Percentiles rank a stretch among this genome's conserved stretches.
phyloP scores from a whole-genome alignment of 1,140 invertebrate species.

The Temnothorax nylanderi region DNA sequence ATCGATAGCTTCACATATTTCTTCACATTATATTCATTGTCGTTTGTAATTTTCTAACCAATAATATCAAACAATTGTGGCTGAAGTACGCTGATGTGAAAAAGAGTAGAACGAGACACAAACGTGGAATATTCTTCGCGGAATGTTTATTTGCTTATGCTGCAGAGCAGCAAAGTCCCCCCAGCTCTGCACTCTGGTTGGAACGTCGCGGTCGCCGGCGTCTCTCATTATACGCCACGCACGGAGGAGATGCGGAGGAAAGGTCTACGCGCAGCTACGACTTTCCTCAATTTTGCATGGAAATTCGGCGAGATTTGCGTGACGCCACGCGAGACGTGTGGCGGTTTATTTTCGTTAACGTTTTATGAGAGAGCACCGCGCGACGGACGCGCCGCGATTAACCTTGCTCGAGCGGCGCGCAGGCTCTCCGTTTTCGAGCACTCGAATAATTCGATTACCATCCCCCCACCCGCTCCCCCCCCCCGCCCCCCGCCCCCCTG shows the following conservation, averaged over 20 bases:
- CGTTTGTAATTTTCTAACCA: background rate
- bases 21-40: background rate
- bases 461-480: background rate
- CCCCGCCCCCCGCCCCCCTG: background rate
- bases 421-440: constrained; percentile 53
- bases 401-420: constrained; percentile 20
- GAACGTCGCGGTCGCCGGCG: background rate
- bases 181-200: background rate
- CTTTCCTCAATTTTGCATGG: constrained; percentile 50
- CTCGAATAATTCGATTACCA: constrained; percentile 52
- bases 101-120: background rate
- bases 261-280: background rate
- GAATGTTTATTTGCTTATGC: background rate
- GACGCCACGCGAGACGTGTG: constrained; percentile 1
- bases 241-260: background rate
- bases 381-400: constrained; percentile 29
- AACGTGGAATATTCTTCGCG: background rate
- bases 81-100: background rate
- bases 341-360: constrained; percentile 44
- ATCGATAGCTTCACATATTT: no score
- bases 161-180: background rate
- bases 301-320: constrained; percentile 45
- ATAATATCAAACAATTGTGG: background rate
- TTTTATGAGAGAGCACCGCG: constrained; percentile 12
- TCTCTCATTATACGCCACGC: constrained; percentile 21